Evolutionary conservation across 2,888 invertebrate species (phyloP).

Genomic region (Labia minor): DNA sequence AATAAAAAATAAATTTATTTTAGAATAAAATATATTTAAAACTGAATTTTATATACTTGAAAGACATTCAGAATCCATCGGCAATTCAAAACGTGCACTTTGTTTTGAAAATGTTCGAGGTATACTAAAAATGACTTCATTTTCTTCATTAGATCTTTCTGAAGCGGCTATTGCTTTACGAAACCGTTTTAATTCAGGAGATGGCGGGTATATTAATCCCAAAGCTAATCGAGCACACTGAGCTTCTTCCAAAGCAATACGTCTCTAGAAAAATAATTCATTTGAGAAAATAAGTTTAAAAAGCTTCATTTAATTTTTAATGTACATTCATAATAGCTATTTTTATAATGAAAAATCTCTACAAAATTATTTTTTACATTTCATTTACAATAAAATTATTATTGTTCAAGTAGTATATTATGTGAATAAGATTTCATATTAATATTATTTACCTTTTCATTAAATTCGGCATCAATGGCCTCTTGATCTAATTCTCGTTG

Average conservation of each 20-base stretch:
- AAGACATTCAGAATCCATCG: slow-evolving; percentile 51
- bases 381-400: slow-evolving; percentile 8
- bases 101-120: slow-evolving; percentile 65
- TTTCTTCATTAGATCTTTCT: slow-evolving; percentile 29
- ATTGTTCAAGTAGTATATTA: too few species aligned
- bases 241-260: slow-evolving; percentile 32
- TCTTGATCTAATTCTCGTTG: slow-evolving; percentile 56
- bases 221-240: not conserved
- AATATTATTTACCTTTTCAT: slow-evolving; percentile 43
- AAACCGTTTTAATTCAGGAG: slow-evolving; percentile 32
- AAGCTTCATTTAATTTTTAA: slow-evolving; percentile 21
- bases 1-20: too few species aligned
- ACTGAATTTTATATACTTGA: too few species aligned
- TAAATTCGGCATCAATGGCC: slow-evolving; percentile 57
- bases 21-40: too few species aligned
- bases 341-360: too few species aligned
- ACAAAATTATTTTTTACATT: too few species aligned
- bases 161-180: slow-evolving; percentile 40
- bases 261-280: slow-evolving; percentile 41
- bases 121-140: slow-evolving; percentile 32
- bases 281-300: not conserved
- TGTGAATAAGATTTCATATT: too few species aligned
- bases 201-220: slow-evolving; percentile 34
- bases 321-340: slow-evolving; percentile 15
- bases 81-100: slow-evolving; percentile 63